Base-by-base conservation (phyloP, 1,140 invertebrate genomes). In the Drosophila insularis region DNA sequence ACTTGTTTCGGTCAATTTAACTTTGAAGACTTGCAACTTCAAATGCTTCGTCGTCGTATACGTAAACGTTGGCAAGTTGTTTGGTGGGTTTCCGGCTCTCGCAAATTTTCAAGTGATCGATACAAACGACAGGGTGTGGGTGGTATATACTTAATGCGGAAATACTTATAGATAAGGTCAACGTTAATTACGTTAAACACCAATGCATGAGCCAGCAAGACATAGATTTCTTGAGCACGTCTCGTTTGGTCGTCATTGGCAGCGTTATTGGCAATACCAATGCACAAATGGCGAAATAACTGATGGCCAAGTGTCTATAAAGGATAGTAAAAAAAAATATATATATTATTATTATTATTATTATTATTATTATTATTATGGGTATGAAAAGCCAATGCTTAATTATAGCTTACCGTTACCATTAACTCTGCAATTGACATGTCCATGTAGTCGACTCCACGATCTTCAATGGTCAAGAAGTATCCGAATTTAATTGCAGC, bases 1-100 rank as follows among this genome's bases (percentile, higher is more conserved):
- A 39, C 56, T 11, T 74, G 54, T 80, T 59, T 55, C 68, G 81
- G 68, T 65, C 81, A 80, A 84, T 84, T 84, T 67, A 77, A 73
- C 77, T 77, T 72, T 65, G 13, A 35, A 61, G 63, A 63, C 37
- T 74, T 55, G 35, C 32, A 39, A 23, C 40, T 32, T 53, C 63
- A 74, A 46, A 55, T 39, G 27, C 39, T 62, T 23, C 37, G 62
- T 0, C 43, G 21, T 4, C 55, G 59, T 11, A 66, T 46, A 17
- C 17, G 13, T 17, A 2, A 3, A 8, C 21, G 7, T 8, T 1
- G 4, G 0, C 35, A 14, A 11, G 10, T 2, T n/a, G 2, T n/a
- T n/a, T n/a, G 0, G 2, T 4, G 37, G 0, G 23, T 60, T 43
- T 10, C 43, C 50, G 14, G 19, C 5, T 19, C 31, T 14, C 5